Percentiles rank a stretch among this genome's conserved stretches.
These are phyloP conservation scores for Trematomus bernacchii DNA, from an alignment of 2,797 vertebrate genomes.

Conservation along the genomic window DNA sequence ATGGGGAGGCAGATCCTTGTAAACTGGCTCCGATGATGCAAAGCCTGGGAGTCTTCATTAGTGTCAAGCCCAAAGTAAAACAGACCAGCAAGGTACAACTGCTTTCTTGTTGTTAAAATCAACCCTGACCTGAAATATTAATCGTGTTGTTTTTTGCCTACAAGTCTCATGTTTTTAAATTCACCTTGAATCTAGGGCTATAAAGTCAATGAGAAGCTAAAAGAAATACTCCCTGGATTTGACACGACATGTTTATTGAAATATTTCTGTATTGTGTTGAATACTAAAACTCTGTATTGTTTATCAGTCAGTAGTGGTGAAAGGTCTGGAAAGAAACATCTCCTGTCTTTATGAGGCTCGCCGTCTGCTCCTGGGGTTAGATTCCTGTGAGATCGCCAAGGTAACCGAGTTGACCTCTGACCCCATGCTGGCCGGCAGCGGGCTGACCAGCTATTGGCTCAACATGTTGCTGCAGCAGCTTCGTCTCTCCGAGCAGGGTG, in stretches of 20 bases:
- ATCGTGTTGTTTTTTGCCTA: slow-evolving; percentile 9
- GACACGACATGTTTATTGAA: slow-evolving; percentile 18
- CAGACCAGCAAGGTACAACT: slow-evolving; percentile 86
- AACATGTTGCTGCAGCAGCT: slow-evolving; percentile 87
- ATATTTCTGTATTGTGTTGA: slow-evolving; percentile 28
- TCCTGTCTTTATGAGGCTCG: slow-evolving; percentile 84
- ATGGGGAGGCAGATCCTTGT: slow-evolving; percentile 81
- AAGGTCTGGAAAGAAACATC: slow-evolving; percentile 87
- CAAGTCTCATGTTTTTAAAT: slow-evolving; percentile 10
- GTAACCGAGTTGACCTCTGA: slow-evolving; percentile 72
- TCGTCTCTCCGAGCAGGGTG: slow-evolving; percentile 83
- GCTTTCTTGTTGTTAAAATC: slow-evolving; percentile 4
- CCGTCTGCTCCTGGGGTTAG: slow-evolving; percentile 80
- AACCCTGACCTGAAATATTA: not conserved
- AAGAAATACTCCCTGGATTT: not conserved
- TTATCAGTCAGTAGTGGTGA: slow-evolving; percentile 86
- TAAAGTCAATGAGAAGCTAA: slow-evolving; percentile 7
- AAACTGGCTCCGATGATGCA: slow-evolving; percentile 87
- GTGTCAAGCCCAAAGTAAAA: slow-evolving; percentile 87
- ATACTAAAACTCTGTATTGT: slow-evolving; percentile 32
- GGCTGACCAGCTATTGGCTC: slow-evolving; percentile 83
- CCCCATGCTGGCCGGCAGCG: slow-evolving; percentile 62
- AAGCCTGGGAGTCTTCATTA: slow-evolving; percentile 87
- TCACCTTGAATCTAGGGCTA: not conserved
- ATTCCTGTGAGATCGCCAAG: slow-evolving; percentile 75